A percentile compares a stretch with the other conserved stretches of the same genome.
Evolutionary conservation across 2,113 vertebrate genomes (phyloP).

Genomic region (Hyperopisus bebe): DNA sequence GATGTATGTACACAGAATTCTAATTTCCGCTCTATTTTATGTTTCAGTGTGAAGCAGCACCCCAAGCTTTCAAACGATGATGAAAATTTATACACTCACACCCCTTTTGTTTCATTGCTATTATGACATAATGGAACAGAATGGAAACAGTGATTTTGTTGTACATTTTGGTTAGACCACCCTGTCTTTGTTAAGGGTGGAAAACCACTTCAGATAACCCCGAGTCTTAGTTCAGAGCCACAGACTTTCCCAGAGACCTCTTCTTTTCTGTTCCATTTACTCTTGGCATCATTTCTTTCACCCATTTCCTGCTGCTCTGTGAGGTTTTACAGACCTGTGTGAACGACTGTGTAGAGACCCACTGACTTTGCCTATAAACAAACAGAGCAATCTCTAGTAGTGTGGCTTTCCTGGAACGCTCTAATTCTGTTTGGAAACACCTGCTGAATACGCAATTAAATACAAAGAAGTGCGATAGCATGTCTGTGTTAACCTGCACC

Average conservation of each 20-base stretch:
- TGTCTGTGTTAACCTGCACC: background rate
- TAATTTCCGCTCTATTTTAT: background rate
- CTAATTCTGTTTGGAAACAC: background rate
- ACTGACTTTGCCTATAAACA: background rate
- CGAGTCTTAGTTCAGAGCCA: background rate
- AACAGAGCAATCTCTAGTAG: background rate
- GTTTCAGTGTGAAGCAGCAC: background rate
- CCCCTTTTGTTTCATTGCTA: background rate
- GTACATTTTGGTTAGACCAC: background rate
- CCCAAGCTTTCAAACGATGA: background rate
- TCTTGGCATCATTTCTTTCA: background rate
- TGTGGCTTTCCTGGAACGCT: background rate
- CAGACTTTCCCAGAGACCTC: background rate
- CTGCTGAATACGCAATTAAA: background rate
- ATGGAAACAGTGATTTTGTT: background rate
- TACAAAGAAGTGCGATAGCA: background rate
- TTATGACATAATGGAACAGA: background rate
- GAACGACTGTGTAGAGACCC: background rate
- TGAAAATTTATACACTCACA: background rate
- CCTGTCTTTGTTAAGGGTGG: background rate
- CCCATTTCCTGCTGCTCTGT: background rate
- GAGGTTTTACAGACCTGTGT: background rate
- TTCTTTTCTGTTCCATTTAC: background rate
- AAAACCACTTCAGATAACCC: background rate
- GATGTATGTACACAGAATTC: background rate